Evolutionary conservation across 2,797 vertebrate genomes (phyloP), one percentile per base, ranked within the genome.

Genomic region (Lemur catta): DNA sequence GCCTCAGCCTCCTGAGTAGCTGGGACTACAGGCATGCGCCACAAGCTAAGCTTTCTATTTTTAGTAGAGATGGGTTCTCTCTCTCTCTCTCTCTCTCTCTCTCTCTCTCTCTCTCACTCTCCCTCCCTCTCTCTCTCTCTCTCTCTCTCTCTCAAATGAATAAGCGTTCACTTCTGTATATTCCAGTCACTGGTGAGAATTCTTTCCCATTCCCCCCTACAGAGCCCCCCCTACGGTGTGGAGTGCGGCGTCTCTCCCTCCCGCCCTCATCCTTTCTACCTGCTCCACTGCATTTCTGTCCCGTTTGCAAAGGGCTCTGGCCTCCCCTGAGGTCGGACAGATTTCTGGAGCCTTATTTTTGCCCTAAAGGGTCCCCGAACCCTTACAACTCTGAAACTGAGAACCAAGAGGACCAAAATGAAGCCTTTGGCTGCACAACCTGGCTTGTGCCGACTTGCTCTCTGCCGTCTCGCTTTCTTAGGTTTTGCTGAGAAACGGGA

Each of bases 401-500:
- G 61, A 33, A 63, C 41, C 11, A 7, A 2, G 20, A 48, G 41
- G 26, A 28, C 12, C 0, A 5, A 4, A 57, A 17, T 2, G 72
- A 48, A 43, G 33, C 46, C 6, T 0, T 1, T 24, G 79, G 12
- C 20, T 1, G 13, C 5, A 0, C 18, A 22, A n/a, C 4, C 7
- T 4, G 63, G 9, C 20, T 4, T 0, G 3, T 8, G 46, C 33
- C 0, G 0, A 12, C 26, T 4, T 63, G 17, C 30, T 18, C n/a
- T 10, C 7, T 24, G 41, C 14, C 2, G 6, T 46, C 41, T 33
- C 7, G 22, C 13, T n/a, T 57, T 22, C 61, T 43, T 15, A 3
- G 15, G 26, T 69, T 38, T 48, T 65, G 75, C 69, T 12, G 76
- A 50, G 52, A 63, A 24, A 41, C 0, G 0, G 7, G 50, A 20